phyloP scores from a whole-genome alignment of 2,888 invertebrate genomes.

The Mechanitis mazaeus region DNA sequence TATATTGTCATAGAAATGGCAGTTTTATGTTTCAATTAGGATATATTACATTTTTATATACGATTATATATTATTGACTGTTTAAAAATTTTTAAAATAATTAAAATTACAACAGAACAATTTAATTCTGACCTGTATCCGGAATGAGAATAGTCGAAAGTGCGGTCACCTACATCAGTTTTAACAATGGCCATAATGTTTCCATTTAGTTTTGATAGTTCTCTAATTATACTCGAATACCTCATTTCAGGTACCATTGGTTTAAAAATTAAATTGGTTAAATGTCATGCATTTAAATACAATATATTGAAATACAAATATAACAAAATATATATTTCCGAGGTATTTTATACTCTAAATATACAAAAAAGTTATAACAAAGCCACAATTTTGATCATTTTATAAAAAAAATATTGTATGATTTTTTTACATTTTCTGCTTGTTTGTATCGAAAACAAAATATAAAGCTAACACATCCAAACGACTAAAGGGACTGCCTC shows the following conservation, averaged over 20 bases:
- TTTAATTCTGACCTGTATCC: background rate
- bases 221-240: conserved; percentile 1
- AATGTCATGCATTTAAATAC: background rate
- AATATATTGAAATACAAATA: background rate
- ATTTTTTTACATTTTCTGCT: background rate
- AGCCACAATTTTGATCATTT: too few species aligned
- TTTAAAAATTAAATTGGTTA: background rate
- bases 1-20: too few species aligned
- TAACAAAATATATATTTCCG: too few species aligned
- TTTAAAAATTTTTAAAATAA: too few species aligned
- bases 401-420: background rate
- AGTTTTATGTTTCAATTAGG: too few species aligned
- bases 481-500: conserved; percentile 1
- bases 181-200: conserved; percentile 4
- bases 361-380: too few species aligned
- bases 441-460: background rate
- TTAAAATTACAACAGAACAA: too few species aligned
- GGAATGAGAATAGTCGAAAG: background rate
- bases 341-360: too few species aligned
- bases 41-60: too few species aligned
- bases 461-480: background rate
- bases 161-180: background rate
- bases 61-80: too few species aligned
- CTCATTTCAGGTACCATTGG: background rate
- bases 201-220: background rate